A percentile compares a stretch with the other conserved stretches of the same genome.
These are phyloP conservation scores for Hydropsyche tenuis DNA, from an alignment of 1,140 invertebrate species.

Conservation along the genomic window DNA sequence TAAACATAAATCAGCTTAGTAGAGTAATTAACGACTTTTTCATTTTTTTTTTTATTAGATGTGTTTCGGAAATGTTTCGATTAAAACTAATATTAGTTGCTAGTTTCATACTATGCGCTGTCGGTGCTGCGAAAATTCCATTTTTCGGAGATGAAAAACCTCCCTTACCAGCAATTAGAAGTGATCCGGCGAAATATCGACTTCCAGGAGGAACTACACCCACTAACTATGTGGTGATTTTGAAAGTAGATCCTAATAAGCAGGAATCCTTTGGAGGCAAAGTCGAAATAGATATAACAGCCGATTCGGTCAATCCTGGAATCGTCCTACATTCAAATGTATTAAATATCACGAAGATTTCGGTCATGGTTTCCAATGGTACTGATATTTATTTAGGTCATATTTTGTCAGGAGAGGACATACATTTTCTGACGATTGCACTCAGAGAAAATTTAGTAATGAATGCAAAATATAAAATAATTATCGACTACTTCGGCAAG, in stretches of 20 bases:
- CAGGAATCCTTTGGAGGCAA: neutral
- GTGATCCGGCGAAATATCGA: neutral
- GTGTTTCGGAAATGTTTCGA: neutral
- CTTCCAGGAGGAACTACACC: neutral
- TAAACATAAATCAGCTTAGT: no score
- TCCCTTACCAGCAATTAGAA: neutral
- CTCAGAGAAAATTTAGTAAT: neutral
- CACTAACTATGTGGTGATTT: neutral
- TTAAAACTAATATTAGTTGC: neutral
- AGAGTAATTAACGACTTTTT: no score
- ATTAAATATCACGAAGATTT: neutral
- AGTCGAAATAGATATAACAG: neutral
- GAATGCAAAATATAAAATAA: conserved; percentile 46
- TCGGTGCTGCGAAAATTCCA: neutral
- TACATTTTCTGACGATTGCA: neutral
- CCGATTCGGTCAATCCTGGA: neutral
- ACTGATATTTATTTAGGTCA: neutral
- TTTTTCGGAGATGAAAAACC: neutral
- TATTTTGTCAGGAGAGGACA: neutral
- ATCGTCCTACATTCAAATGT: conserved; percentile 14
- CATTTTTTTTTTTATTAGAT: no score
- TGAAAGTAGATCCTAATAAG: conserved; percentile 17
- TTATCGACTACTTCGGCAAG: conserved; percentile 52
- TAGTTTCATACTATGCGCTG: neutral
- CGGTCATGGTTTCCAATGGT: neutral